phyloP scores from a whole-genome alignment of 2,113 vertebrate genomes.

The Oncorhynchus masou region DNA sequence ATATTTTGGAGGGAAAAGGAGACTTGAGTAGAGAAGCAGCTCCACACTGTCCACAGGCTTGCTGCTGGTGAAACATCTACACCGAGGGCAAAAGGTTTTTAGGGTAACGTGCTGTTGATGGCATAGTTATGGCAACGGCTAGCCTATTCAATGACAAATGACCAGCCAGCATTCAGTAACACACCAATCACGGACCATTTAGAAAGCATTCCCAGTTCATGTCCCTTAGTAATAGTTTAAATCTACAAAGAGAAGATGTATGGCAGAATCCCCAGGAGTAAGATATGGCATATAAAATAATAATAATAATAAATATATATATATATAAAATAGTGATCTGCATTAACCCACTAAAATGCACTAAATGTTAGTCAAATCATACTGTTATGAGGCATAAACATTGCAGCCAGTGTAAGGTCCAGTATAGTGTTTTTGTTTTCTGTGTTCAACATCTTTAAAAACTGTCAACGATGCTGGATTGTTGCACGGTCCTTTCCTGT shows the following conservation, averaged over 20 bases:
- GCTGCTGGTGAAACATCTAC: background rate
- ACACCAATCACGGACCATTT: too few species aligned
- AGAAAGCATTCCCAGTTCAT: too few species aligned
- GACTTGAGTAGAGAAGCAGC: background rate
- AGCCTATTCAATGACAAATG: too few species aligned
- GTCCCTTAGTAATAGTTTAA: too few species aligned
- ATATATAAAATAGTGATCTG: background rate
- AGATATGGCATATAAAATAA: background rate
- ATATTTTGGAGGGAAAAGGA: background rate
- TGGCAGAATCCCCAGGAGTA: background rate
- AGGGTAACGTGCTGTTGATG: too few species aligned
- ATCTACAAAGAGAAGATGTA: background rate
- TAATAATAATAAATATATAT: too few species aligned
- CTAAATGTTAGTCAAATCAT: background rate
- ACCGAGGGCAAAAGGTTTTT: too few species aligned
- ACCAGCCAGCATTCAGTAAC: too few species aligned
- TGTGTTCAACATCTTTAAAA: background rate
- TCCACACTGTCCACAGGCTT: background rate
- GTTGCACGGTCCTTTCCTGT: conserved; percentile 37
- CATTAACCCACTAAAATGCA: background rate
- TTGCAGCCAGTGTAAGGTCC: background rate
- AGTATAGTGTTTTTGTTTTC: background rate
- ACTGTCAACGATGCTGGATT: background rate
- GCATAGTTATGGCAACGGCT: too few species aligned
- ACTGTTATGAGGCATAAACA: background rate